A percentile compares a stretch with the other conserved stretches of the same genome.
Conservation (phyloP, 2,888 invertebrate species). For the Sarcophaga subvicina region DNA sequence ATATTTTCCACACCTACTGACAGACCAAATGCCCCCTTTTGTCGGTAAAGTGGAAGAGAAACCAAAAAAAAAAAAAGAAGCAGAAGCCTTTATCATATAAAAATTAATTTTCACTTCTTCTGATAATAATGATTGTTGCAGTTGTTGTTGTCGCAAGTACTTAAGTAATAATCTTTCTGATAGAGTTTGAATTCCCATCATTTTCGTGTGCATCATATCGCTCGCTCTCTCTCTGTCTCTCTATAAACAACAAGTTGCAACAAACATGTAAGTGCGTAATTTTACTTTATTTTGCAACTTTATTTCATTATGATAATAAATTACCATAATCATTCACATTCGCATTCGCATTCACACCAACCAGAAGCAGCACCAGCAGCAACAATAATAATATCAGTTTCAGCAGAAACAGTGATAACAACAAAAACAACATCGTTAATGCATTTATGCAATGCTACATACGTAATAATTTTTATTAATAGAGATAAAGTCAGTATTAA, state of each 20-base stretch:
- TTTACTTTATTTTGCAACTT: constrained; percentile 13
- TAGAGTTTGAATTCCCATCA: background rate
- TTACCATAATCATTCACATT: constrained; percentile 60
- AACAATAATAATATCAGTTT: constrained; percentile 27
- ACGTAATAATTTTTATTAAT: constrained; percentile 66
- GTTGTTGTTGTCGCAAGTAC: constrained; percentile 12
- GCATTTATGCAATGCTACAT: constrained; percentile 26
- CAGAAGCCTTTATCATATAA: constrained; percentile 47
- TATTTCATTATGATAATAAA: constrained; percentile 43
- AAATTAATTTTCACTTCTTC: constrained; percentile 66
- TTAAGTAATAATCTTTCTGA: constrained; percentile 41
- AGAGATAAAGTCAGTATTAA: constrained; percentile 63
- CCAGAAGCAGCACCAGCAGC: background rate
- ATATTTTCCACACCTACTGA: constrained; percentile 54
- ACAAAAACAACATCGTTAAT: constrained; percentile 12
- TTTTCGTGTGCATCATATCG: background rate
- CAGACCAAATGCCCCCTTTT: constrained; percentile 28
- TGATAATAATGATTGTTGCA: constrained; percentile 46
- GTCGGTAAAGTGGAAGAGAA: constrained; percentile 22
- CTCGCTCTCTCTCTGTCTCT: constrained; percentile 14
- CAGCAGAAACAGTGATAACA: background rate
- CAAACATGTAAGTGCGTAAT: constrained; percentile 28
- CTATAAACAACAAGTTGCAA: constrained; percentile 10
- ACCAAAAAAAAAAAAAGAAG: background rate
- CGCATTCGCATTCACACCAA: constrained; percentile 55